Evolutionary conservation across 2,113 vertebrate genomes (phyloP).

Genomic region (Corythornis cristatus): DNA sequence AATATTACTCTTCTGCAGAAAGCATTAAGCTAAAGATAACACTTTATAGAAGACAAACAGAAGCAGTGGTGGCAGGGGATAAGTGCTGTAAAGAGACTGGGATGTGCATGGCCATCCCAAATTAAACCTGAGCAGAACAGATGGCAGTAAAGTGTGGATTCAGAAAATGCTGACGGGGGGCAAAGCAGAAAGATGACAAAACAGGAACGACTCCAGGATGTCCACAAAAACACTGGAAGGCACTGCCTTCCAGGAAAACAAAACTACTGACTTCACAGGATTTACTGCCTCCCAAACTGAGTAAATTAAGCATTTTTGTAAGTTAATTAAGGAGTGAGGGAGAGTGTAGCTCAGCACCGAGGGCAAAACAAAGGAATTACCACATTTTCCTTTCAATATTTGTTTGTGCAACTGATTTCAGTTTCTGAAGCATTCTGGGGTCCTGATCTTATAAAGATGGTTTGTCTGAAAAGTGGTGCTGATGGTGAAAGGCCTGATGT

Average conservation of each 20-base stretch:
- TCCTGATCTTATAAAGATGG: neutral
- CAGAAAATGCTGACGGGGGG: conserved; percentile 20
- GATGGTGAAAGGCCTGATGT: neutral
- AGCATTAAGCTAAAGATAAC: neutral
- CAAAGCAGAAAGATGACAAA: conserved; percentile 19
- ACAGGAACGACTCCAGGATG: conserved; percentile 29
- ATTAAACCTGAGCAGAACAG: conserved; percentile 12
- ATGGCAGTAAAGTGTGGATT: neutral
- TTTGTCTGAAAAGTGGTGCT: neutral
- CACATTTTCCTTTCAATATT: neutral
- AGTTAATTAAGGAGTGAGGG: neutral
- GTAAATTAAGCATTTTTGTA: conserved; percentile 1
- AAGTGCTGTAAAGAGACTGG: neutral
- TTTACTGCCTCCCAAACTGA: neutral
- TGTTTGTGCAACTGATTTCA: neutral
- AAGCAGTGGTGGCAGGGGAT: neutral
- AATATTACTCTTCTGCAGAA: neutral
- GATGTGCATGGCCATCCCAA: neutral
- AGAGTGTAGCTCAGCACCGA: neutral
- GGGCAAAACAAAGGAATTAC: neutral
- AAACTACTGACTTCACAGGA: conserved; percentile 38
- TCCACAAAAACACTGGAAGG: conserved; percentile 1
- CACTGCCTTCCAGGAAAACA: neutral
- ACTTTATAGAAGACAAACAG: neutral
- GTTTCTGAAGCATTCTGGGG: neutral